Percentiles rank a stretch among this genome's conserved stretches.
These are phyloP conservation scores for Anarsia innoxiella DNA, from an alignment of 2,888 invertebrate species.

Conservation along the genomic window DNA sequence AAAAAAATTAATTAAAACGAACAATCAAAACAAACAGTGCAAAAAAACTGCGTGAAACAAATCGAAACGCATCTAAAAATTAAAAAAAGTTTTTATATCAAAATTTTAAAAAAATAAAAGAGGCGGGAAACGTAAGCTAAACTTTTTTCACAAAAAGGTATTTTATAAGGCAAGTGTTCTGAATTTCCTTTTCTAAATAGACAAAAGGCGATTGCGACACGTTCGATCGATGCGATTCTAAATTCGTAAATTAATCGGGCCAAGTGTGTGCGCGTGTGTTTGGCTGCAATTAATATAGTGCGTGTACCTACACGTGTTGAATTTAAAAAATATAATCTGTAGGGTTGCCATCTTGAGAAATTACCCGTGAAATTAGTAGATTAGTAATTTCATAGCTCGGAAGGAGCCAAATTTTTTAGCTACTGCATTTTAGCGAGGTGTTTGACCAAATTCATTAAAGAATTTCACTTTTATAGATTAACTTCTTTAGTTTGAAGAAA, in stretches of 20 bases:
- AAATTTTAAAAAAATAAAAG: too few relatives aligned
- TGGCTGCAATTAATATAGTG: constrained; percentile 17
- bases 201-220: constrained; percentile 5
- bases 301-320: not conserved
- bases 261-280: constrained; percentile 21
- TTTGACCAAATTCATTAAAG: too few relatives aligned
- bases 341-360: not conserved
- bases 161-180: too few relatives aligned
- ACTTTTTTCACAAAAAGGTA: not conserved
- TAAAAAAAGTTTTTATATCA: too few relatives aligned
- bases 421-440: too few relatives aligned
- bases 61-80: not conserved
- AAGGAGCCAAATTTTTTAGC: too few relatives aligned
- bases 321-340: not conserved
- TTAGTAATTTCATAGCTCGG: too few relatives aligned
- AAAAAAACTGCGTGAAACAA: not conserved
- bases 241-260: constrained; percentile 23
- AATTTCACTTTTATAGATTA: too few relatives aligned
- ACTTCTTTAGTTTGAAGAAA: too few relatives aligned
- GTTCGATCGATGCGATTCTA: constrained; percentile 10
- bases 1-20: not conserved
- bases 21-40: not conserved
- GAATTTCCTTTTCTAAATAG: not conserved
- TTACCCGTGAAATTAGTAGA: not conserved
- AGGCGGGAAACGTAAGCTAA: too few relatives aligned